Evolutionary conservation across 2,797 vertebrate genomes (phyloP), one percentile per base, ranked within the genome.

Genomic region (Acanthornis magna): DNA sequence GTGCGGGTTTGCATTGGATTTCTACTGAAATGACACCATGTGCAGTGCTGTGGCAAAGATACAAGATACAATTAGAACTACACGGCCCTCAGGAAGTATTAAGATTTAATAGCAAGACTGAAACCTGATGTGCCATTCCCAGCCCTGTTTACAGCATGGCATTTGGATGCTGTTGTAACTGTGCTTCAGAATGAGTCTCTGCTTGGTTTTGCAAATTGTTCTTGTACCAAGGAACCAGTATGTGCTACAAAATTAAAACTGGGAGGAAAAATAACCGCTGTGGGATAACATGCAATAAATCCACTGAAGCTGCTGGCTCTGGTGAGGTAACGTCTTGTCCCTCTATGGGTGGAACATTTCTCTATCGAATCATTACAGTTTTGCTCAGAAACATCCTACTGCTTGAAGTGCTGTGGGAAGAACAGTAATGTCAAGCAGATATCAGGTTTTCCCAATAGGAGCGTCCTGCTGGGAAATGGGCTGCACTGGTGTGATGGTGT

Each of bases 401-500:
- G 95, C 82, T 88, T 85, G 84, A 95, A 61, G 40, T 0, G 5
- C 83, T 2, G 2, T 66, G 79, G 95, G 90, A 91, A 80, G 91
- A 96, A 57, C 40, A 62, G 75, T 61, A 74, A 61, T 36, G 30
- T 36, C 55, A 72, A 68, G 58, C 63, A 82, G 89, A 84, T 85
- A 90, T 14, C 27, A 62, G 79, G 72, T 95, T 97, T 97, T 96
- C 97, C 95, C 97, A 75, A 4, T 16, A 81, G 96, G 79, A 93
- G 55, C 51, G 47, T 94, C 75, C 80, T 68, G 25, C 89, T 91
- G 94, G 97, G 85, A 96, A 88, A 61, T 65, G 80, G 76, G 88
- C 81, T 61, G 42, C 65, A 18, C 83, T 83, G 53, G 92, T 11
- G 76, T 62, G 91, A 84, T n/a, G 77, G 85, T 89, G 89, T 90